Evolutionary conservation across 2,113 vertebrate species (phyloP), one percentile per base, ranked within the genome.

Genomic region (Muntiacus muntjak): DNA sequence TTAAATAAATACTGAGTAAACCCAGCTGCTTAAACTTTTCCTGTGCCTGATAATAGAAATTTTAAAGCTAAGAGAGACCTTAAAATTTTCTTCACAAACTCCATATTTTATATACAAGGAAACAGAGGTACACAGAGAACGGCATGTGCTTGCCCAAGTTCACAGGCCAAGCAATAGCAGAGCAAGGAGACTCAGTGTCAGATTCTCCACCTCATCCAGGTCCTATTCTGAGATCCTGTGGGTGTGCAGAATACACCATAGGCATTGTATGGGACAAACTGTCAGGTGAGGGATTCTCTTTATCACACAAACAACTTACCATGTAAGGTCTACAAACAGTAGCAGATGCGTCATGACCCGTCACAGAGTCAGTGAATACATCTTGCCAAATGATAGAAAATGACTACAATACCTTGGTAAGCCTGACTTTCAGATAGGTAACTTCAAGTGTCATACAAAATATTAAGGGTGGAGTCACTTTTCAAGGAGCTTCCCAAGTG

Each of bases 1-100:
- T 78, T 96, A 83, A 88, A 92, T 96, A 74, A 88, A 92, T 33
- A 57, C 6, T 79, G 19, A 76, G 47, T 50, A 82, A 97, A 60
- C 1, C 2, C n/a, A 86, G 26, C 6, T 71, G 62, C 12, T 57
- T 79, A 67, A 55, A 50, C 26, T 74, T 84, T 25, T 47, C n/a
- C 54, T 89, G 47, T 50, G 64, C 58, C 76, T 43, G 10, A 76
- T 84, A 17, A 21, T 17, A 58, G 76, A 17, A 7, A 67, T 89
- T 94, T 89, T 17, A 43, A 43, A 67, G 9, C 21, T 43, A 52
- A 95, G 16, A 54, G 26, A 82, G 36, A 26, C 28, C 12, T 62
- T 95, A 83, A 92, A 17, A 81, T 74, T 36, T 36, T 57, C 74
- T 81, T 71, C 13, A 83, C 36, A 43, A 45, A 7, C 13, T 83